These are phyloP conservation scores for Scolopax mira DNA, from an alignment of 2,113 vertebrate species.

Conservation along the genomic window DNA sequence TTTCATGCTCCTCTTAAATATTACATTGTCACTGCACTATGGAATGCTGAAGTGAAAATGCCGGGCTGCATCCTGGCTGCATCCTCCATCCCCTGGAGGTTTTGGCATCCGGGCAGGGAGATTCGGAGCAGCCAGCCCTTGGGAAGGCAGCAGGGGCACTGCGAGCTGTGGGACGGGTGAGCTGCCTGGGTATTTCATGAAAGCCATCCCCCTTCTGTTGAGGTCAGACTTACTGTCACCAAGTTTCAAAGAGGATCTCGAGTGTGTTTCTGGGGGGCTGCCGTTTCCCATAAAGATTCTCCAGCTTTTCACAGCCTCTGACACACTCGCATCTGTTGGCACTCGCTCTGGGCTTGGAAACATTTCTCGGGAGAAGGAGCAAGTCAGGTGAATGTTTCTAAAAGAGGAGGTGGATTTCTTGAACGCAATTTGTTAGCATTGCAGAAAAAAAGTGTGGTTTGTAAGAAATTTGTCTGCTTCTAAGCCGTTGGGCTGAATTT, in stretches of 20 bases:
- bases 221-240: fast-evolving
- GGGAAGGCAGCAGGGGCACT: neutral
- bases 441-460: neutral
- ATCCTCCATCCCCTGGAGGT: fast-evolving
- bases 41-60: neutral
- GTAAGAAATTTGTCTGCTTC: neutral
- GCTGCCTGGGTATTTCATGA: neutral
- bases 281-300: neutral
- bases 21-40: neutral
- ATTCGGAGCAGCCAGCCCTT: fast-evolving
- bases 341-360: neutral
- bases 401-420: neutral
- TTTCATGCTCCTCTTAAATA: constrained; percentile 25
- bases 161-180: neutral
- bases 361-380: neutral
- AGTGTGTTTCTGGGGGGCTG: neutral
- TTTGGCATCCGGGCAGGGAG: neutral
- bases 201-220: neutral
- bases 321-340: neutral
- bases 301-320: neutral
- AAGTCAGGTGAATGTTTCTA: neutral
- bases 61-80: fast-evolving
- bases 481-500: neutral
- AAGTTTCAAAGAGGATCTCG: neutral
- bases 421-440: neutral